Conservation (phyloP, 2,113 vertebrate genomes). For the Taxidea taxus region DNA sequence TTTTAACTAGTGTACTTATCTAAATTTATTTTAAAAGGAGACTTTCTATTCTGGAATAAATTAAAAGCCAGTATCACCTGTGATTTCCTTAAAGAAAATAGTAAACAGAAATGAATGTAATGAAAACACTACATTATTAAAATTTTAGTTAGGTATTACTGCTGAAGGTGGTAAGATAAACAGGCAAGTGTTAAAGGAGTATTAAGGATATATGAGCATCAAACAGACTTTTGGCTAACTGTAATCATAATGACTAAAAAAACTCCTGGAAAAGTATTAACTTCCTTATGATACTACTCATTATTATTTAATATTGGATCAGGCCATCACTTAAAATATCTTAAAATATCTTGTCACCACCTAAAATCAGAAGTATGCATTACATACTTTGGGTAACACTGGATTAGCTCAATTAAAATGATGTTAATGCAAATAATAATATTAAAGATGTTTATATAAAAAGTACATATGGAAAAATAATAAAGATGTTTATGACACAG, state of each 20-base stretch:
- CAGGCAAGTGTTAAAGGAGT: neutral
- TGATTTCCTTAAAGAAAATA: neutral
- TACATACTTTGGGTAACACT: neutral
- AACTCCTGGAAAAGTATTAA: neutral
- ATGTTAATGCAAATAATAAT: neutral
- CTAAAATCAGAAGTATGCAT: neutral
- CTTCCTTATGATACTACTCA: neutral
- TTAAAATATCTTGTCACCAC: slow-evolving; percentile 18
- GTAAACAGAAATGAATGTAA: slow-evolving; percentile 39
- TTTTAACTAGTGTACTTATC: neutral
- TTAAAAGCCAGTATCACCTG: neutral
- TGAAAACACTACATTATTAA: neutral
- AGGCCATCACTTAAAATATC: slow-evolving; percentile 14
- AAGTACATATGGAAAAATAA: neutral
- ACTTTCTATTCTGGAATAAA: neutral
- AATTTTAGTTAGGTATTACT: neutral
- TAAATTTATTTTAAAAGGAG: slow-evolving; percentile 42
- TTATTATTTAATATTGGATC: neutral
- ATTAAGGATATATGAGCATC: neutral
- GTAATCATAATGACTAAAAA: neutral
- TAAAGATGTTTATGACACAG: neutral
- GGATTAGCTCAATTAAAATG: neutral
- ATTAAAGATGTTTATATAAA: neutral
- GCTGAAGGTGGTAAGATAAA: neutral
- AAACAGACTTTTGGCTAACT: neutral